Base-by-base conservation (phyloP, 2,888 invertebrate species). In the Tipula confusa region DNA sequence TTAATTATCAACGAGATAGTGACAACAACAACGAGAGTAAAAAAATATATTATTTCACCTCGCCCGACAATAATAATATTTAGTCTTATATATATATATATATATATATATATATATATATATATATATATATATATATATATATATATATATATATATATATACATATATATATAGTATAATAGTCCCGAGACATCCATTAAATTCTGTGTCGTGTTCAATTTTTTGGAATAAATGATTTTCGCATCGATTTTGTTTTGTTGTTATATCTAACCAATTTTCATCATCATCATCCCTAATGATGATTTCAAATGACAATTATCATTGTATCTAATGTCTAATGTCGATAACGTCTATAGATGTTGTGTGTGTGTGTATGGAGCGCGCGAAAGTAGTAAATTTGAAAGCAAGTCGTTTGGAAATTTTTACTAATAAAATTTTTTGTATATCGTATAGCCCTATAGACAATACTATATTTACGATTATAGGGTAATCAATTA, bases 211-310 rank as follows among this genome's bases (percentile, higher is more conserved):
- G 80, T 80, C 15, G 80, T 80, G 80, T 80, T 80, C 29, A 80
- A 80, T 80, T 80, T 80, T 80, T 29, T n/a, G 80, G 80, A 80
- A 80, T 80, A 80, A 80, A 80, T 64, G 64, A 64, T 64, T 48
- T 5, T 48, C 9, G 6, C 6, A 3, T 15, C 1, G 1, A 15
- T 48, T 18, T 48, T 48, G 3, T 48, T 48, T 64, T 64, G 24
- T 64, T 64, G 64, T 64, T 64, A n/a, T n/a, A 64, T 64, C 64
- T 24, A 64, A 64, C 64, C 64, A 64, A 64, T 64, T 64, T 64
- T 24, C 24, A 64, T 64, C 64, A 24, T 18, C 24, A 64, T 64
- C 64, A 64, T 24, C 64, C 64, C 64, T 11, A 64, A 24, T 11
- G 24, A 64, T 64, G 64, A 64, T 64, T 64, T 64, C 24, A 64